Conservation (phyloP, 2,888 invertebrate genomes). For the Tridacna crocea region DNA sequence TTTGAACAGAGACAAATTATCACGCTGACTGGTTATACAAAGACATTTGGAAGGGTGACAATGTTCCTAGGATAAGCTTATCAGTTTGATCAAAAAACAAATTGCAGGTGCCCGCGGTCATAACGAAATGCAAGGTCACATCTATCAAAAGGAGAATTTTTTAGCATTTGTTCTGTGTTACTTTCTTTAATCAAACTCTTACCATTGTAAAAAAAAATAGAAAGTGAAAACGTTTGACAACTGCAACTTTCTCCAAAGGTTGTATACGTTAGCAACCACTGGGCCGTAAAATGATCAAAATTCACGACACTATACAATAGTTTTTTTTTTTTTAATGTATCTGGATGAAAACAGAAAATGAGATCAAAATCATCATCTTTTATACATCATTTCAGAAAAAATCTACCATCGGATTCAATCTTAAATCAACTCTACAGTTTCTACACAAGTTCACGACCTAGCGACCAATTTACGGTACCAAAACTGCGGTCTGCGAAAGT, state of each 20-base stretch:
- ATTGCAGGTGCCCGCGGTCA: conserved; percentile 22
- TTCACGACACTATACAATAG: background rate
- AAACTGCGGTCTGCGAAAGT: too few species aligned
- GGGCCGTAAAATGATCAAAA: conserved; percentile 8
- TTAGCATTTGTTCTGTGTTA: background rate
- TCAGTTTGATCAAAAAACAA: conserved; percentile 18
- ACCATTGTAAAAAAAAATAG: conserved; percentile 6
- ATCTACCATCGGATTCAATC: too few species aligned
- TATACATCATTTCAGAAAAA: too few species aligned
- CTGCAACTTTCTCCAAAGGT: conserved; percentile 12
- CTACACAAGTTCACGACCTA: too few species aligned
- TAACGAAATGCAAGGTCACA: background rate
- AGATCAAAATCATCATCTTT: too few species aligned
- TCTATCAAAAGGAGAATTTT: background rate
- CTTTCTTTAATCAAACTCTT: background rate
- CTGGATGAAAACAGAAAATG: too few species aligned
- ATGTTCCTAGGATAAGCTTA: conserved; percentile 15
- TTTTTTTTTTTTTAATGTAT: too few species aligned
- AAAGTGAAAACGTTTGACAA: conserved; percentile 20
- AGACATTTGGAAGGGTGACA: conserved; percentile 20
- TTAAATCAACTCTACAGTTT: too few species aligned
- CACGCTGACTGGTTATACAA: background rate
- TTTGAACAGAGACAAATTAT: too few species aligned
- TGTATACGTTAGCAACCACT: conserved; percentile 38
- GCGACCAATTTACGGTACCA: too few species aligned